These are phyloP conservation scores for Pangasius sanitwongsei DNA, from an alignment of 2,797 vertebrate species.

Conservation along the genomic window DNA sequence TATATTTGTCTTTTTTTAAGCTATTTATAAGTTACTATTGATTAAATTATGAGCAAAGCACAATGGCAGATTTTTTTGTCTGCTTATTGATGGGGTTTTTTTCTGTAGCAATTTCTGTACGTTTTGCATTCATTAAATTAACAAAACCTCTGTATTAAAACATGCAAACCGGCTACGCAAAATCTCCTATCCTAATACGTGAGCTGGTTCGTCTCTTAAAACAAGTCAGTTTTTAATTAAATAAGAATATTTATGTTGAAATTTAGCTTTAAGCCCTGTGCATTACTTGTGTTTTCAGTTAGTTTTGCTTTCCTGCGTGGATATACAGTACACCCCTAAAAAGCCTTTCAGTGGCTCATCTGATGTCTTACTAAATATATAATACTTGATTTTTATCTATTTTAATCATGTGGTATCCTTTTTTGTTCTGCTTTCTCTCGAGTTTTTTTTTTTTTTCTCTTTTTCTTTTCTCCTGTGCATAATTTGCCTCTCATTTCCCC, in stretches of 20 bases:
- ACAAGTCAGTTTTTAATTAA: neutral
- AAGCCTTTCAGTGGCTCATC: neutral
- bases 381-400: neutral
- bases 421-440: constrained; percentile 22
- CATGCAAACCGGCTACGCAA: neutral
- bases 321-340: neutral
- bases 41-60: neutral
- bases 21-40: neutral
- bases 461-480: neutral
- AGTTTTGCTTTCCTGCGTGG: neutral
- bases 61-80: neutral
- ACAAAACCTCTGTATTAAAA: neutral
- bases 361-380: neutral
- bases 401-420: constrained; percentile 22
- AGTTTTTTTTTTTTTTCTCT: constrained; percentile 2
- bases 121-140: neutral
- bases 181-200: neutral
- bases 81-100: neutral
- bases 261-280: neutral
- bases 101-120: neutral
- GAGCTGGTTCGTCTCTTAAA: neutral
- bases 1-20: neutral
- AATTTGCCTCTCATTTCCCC: constrained; percentile 57
- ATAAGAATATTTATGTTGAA: neutral
- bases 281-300: neutral